A percentile compares a stretch with the other conserved stretches of the same genome.
phyloP scores from a whole-genome alignment of 2,797 vertebrate genomes.

The Sternotherus odoratus region DNA sequence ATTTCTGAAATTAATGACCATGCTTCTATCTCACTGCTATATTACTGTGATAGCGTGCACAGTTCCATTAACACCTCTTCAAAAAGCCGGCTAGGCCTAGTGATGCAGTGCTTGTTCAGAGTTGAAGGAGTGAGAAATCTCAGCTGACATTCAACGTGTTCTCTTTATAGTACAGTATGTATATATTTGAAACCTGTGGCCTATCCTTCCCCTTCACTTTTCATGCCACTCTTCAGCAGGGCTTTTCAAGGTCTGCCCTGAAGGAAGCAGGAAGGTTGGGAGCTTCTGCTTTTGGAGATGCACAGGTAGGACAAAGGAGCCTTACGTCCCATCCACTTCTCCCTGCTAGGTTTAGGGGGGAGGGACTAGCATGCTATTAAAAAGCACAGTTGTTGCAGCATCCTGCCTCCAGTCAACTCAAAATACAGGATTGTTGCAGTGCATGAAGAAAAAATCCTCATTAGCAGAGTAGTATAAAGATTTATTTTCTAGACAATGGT shows the following conservation, averaged over 20 bases:
- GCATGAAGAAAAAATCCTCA: background rate
- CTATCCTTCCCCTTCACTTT: background rate
- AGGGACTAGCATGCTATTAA: background rate
- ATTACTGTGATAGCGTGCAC: background rate
- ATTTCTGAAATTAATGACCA: background rate
- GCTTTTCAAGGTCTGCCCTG: background rate
- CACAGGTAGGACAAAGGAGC: background rate
- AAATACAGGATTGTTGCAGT: background rate
- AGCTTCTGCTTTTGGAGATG: background rate
- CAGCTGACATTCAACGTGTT: background rate
- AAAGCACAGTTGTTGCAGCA: background rate
- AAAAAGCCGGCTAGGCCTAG: background rate
- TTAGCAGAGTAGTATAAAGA: background rate
- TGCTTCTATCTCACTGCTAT: background rate
- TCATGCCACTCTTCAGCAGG: background rate
- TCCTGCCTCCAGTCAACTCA: background rate
- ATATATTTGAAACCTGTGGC: rapidly evolving
- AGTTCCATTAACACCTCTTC: background rate
- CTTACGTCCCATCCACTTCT: background rate
- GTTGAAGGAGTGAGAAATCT: background rate
- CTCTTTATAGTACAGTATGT: background rate
- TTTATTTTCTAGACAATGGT: background rate
- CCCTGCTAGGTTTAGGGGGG: background rate
- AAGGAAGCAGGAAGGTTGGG: background rate
- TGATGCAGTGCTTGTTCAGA: background rate